Base-by-base conservation (phyloP, 2,113 vertebrate genomes). In the Synchiropus splendidus region DNA sequence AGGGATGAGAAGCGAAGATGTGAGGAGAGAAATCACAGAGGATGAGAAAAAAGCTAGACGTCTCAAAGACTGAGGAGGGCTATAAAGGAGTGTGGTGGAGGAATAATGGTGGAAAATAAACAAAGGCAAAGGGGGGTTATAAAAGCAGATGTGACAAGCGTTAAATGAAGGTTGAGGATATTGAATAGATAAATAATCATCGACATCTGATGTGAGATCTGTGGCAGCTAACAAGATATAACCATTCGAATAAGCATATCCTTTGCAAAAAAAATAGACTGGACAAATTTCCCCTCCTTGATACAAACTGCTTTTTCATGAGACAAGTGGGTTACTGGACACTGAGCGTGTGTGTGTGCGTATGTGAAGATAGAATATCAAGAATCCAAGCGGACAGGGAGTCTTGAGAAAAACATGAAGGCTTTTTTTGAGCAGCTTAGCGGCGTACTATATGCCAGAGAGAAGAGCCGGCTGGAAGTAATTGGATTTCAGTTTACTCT, bases 401-500 rank as follows among this genome's bases (percentile, higher is more conserved):
- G 54, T 56, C 44, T 58, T 6, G 9, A 57, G 57, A 70, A 57
- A 45, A 70, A 67, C 50, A 59, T 30, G 46, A 63, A 72, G 51
- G 48, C 44, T n/a, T 67, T 60, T n/a, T 55, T 31, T 51, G 52
- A 66, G 43, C 40, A 51, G 64, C 68, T 63, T 72, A 59, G 50
- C 39, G 48, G 8, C 8, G 8, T 27, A n/a, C n/a, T n/a, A 60
- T 53, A 44, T 54, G 50, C 58, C 51, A 66, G 62, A 54, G 48
- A 45, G 59, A 33, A 50, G 55, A 67, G 43, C 63, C 65, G 34
- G 42, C 43, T 51, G 51, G 60, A 69, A 66, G 52, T 75, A 68
- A 78, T 69, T 73, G 67, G 69, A 74, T 79, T 75, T 63, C 42
- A 58, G 64, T 74, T 66, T 59, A 21, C 54, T 57, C 52, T 14